Evolutionary conservation across 1,140 invertebrate species (phyloP).

Genomic region (Drosophila pseudoobscura): DNA sequence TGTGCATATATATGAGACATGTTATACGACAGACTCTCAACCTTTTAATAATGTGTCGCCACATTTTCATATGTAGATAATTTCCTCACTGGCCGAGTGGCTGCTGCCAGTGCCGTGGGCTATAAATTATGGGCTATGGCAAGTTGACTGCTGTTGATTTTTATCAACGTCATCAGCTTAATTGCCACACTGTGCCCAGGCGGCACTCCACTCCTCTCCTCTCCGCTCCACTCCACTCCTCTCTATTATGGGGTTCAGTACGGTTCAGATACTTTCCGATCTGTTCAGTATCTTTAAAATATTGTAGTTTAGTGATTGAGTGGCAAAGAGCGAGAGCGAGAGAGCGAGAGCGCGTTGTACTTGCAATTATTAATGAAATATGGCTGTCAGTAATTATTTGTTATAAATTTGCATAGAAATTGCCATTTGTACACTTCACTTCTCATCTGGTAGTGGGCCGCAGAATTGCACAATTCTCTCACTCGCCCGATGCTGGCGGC

Average conservation of each 20-base stretch:
- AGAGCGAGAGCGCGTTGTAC: slow-evolving; percentile 35
- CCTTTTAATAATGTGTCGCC: slow-evolving; percentile 71
- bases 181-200: slow-evolving; percentile 74
- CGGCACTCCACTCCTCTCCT: slow-evolving; percentile 30
- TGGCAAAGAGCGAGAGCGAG: neutral
- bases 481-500: slow-evolving; percentile 54
- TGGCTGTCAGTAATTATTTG: slow-evolving; percentile 82
- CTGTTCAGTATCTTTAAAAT: slow-evolving; percentile 58
- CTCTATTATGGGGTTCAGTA: too few species aligned
- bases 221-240: too few species aligned
- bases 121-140: slow-evolving; percentile 68
- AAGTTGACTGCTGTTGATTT: slow-evolving; percentile 65
- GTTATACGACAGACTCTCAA: slow-evolving; percentile 49
- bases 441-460: slow-evolving; percentile 14
- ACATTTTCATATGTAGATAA: slow-evolving; percentile 65
- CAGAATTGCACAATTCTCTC: slow-evolving; percentile 24
- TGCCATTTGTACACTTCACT: slow-evolving; percentile 77
- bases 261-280: too few species aligned
- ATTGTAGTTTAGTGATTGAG: slow-evolving; percentile 34
- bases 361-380: slow-evolving; percentile 82
- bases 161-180: slow-evolving; percentile 82
- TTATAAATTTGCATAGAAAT: slow-evolving; percentile 83
- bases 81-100: slow-evolving; percentile 51
- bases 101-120: slow-evolving; percentile 27
- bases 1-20: slow-evolving; percentile 37